A percentile compares a stretch with the other conserved stretches of the same genome.
Conservation (phyloP, 2,113 vertebrate species). For the Pelecanoides urinatrix region DNA sequence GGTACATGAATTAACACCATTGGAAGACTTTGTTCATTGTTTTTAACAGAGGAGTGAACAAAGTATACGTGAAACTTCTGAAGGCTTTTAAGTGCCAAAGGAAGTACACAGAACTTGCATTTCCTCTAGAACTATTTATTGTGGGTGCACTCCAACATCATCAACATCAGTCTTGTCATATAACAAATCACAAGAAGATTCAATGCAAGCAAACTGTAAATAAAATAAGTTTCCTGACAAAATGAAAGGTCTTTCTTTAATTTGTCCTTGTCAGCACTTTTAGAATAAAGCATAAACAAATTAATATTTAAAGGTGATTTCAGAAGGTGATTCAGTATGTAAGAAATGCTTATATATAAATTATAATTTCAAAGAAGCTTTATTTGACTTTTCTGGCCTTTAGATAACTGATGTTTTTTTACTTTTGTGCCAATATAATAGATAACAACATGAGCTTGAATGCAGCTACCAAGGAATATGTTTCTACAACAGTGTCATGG, state of each 20-base stretch:
- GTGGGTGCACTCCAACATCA: neutral
- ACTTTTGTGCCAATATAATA: neutral
- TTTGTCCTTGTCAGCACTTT: neutral
- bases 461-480: neutral
- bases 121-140: conserved; percentile 18
- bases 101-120: neutral
- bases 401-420: neutral
- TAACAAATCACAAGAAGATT: conserved; percentile 32
- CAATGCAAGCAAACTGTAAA: neutral
- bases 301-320: neutral
- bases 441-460: neutral
- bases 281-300: neutral
- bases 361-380: neutral
- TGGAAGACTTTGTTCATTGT: neutral
- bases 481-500: neutral
- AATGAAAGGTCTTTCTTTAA: neutral
- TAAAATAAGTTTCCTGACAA: neutral
- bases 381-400: neutral
- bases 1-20: neutral
- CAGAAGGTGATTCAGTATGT: neutral
- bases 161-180: conserved; percentile 1
- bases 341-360: neutral
- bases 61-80: neutral
- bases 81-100: conserved; percentile 13
- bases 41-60: neutral